These are phyloP conservation scores for Nebria ingens DNA, from an alignment of 1,140 invertebrate genomes.

Conservation along the genomic window DNA sequence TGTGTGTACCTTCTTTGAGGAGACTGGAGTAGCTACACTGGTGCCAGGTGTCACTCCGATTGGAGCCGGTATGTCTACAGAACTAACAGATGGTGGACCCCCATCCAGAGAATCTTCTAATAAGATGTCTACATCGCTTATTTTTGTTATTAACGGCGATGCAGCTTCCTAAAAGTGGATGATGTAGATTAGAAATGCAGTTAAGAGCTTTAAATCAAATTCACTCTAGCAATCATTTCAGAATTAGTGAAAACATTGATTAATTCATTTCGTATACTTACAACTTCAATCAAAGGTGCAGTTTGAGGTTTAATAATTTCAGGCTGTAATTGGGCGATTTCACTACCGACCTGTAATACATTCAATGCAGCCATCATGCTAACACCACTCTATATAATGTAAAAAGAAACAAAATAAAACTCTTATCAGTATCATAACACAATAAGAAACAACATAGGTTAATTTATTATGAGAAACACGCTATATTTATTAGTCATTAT, in stretches of 20 bases:
- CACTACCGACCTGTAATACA: constrained; percentile 39
- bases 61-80: constrained; percentile 46
- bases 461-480: too few relatives aligned
- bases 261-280: constrained; percentile 29
- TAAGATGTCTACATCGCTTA: constrained; percentile 47
- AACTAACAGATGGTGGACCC: constrained; percentile 61
- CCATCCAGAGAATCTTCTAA: constrained; percentile 62
- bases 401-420: too few relatives aligned
- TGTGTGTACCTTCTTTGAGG: constrained; percentile 33
- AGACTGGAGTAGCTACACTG: constrained; percentile 25
- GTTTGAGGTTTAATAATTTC: constrained; percentile 34
- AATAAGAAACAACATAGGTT: not conserved
- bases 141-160: constrained; percentile 43
- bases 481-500: not conserved
- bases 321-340: constrained; percentile 37
- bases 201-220: not conserved
- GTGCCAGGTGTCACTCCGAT: constrained; percentile 20
- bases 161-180: constrained; percentile 38
- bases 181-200: not conserved
- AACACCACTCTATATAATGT: constrained; percentile 26
- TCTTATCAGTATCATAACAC: too few relatives aligned
- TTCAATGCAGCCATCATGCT: constrained; percentile 21
- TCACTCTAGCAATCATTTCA: not conserved
- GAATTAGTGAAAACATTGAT: not conserved
- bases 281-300: constrained; percentile 39